Base-by-base conservation (phyloP, 2,888 invertebrate genomes). In the Cephalotes varians region DNA sequence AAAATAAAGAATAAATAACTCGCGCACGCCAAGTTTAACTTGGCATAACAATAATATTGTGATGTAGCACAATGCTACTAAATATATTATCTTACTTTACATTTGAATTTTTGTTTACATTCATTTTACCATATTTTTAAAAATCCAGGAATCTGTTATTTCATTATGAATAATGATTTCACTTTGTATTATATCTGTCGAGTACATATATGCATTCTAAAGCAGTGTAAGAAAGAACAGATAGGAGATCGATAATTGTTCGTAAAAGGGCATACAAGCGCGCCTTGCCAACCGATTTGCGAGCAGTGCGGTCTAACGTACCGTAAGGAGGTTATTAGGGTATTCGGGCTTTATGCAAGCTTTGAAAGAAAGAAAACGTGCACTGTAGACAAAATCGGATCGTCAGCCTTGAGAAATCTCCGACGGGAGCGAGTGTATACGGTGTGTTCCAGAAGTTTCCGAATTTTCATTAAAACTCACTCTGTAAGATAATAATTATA, bases 191-290 rank as follows among this genome's bases (percentile, higher is more conserved):
- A 37, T 21, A 10, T 34, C 18, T 18, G 37, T 37, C 51, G 40
- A 64, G 5, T 64, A 4, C 12, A 25, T 1, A 31, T 47, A 40
- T 28, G 28, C 47, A 60, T 21, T 77, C 31, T 40, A 21, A 21
- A 67, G 54, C 77, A 40, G 18, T 67, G 31, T 67, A 77, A 77
- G 44, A 77, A 44, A 77, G 40, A 31, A 54, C 18, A 56, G 34
- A 67, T 77, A 60, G 31, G 54, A 77, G 56, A 76, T 77, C 77
- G 56, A 77, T 76, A 77, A 77, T 44, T 54, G 64, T 64, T n/a
- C 40, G 54, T 77, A 56, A 56, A 56, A 77, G 77, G 34, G 34
- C 44, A 44, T 67, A 37, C 2, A 25, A 67, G 31, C 40, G 31
- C 31, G 40, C 44, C 40, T 77, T 77, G 56, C 67, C 77, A 44